These are phyloP conservation scores for Papilio glaucus DNA, from an alignment of 1,140 invertebrate species.

Conservation along the genomic window DNA sequence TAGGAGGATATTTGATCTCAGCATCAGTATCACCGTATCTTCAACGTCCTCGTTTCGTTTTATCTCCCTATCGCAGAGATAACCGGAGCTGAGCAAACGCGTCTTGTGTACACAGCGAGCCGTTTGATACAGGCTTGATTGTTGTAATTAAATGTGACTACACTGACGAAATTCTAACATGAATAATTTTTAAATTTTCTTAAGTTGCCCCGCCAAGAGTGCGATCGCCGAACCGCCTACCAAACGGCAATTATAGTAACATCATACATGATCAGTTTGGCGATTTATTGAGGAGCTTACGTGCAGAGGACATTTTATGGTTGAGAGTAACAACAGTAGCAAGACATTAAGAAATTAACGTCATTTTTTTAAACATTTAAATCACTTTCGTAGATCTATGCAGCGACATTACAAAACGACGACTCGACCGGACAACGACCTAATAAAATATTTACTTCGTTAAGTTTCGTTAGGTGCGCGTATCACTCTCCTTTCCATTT, in stretches of 20 bases:
- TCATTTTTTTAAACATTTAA: no score
- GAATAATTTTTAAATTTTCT: slow-evolving; percentile 7
- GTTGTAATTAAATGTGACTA: slow-evolving; percentile 33
- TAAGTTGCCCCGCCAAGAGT: neutral
- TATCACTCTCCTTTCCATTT: no score
- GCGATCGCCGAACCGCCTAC: neutral
- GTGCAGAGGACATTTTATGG: no score
- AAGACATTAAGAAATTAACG: no score
- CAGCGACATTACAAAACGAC: no score
- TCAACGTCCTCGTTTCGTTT: slow-evolving; percentile 35
- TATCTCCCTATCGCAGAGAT: slow-evolving; percentile 30
- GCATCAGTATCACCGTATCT: slow-evolving; percentile 35
- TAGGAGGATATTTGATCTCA: slow-evolving; percentile 35
- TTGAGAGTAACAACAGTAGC: no score
- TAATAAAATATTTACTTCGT: no score
- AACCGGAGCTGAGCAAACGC: slow-evolving; percentile 34
- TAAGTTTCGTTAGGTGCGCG: no score
- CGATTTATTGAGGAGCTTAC: no score
- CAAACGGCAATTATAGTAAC: neutral
- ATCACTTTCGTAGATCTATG: no score
- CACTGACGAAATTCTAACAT: slow-evolving; percentile 28
- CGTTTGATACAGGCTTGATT: slow-evolving; percentile 35
- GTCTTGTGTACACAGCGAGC: slow-evolving; percentile 36
- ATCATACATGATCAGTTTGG: no score
- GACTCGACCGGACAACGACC: no score